Conservation (phyloP, 2,797 vertebrate species). For the Hozukius guyotensis region DNA sequence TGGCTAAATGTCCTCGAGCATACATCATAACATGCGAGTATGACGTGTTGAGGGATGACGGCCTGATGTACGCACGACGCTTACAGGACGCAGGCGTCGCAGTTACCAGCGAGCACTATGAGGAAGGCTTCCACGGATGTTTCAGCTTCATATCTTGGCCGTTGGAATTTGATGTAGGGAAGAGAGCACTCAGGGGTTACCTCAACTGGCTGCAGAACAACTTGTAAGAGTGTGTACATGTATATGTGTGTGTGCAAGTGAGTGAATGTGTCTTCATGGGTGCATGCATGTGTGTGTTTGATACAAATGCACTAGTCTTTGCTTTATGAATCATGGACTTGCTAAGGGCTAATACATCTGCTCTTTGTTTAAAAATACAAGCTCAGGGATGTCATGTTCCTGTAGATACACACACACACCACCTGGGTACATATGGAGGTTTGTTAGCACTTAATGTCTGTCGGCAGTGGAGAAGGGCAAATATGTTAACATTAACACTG, state of each 20-base stretch:
- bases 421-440: background rate
- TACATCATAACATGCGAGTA: constrained; percentile 93
- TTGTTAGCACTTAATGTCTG: background rate
- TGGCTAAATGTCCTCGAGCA: constrained; percentile 86
- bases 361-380: constrained; percentile 5
- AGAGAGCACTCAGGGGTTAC: constrained; percentile 83
- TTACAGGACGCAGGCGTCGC: constrained; percentile 87
- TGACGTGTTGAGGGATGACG: constrained; percentile 93
- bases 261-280: background rate
- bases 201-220: constrained; percentile 90
- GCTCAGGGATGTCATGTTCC: constrained; percentile 41
- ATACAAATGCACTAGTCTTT: constrained; percentile 12
- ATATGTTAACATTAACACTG: background rate
- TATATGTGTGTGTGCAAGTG: background rate
- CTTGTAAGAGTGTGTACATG: constrained; percentile 76
- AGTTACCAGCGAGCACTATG: constrained; percentile 88
- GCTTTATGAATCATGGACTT: constrained; percentile 6
- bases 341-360: constrained; percentile 25
- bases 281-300: background rate
- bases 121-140: constrained; percentile 94
- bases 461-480: background rate
- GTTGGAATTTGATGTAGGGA: constrained; percentile 85
- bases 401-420: background rate
- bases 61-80: constrained; percentile 90
- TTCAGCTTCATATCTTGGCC: constrained; percentile 88